phyloP scores from a whole-genome alignment of 2,113 vertebrate genomes.

The Formicarius rufipectus region DNA sequence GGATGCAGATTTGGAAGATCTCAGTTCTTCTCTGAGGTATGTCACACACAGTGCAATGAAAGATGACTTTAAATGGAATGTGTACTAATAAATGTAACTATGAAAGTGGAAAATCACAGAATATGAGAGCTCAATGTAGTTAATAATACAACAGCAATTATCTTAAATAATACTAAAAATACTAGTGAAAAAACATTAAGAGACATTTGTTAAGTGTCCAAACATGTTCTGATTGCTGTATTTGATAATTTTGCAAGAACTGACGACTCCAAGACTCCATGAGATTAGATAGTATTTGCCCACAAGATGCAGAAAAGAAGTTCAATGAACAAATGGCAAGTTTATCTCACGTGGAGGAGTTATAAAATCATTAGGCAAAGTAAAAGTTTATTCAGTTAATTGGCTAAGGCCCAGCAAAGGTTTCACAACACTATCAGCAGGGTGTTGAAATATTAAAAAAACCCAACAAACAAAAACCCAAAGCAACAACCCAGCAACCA shows the following conservation, averaged over 20 bases:
- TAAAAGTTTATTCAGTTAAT: conserved; percentile 21
- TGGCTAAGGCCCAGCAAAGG: conserved; percentile 28
- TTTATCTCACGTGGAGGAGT: background rate
- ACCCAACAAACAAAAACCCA: background rate
- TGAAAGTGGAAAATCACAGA: background rate
- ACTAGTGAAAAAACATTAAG: background rate
- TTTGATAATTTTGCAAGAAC: background rate
- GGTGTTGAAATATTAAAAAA: conserved; percentile 36
- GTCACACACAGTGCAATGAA: background rate
- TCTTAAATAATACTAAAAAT: background rate
- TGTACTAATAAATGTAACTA: background rate
- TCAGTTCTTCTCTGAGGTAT: background rate
- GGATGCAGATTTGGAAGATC: background rate
- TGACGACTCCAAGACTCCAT: background rate
- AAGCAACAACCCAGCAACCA: background rate
- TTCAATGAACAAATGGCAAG: background rate
- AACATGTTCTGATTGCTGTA: background rate
- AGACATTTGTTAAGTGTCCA: background rate
- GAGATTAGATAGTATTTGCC: background rate
- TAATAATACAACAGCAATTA: background rate
- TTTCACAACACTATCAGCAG: conserved; percentile 42
- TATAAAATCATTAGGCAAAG: conserved; percentile 48
- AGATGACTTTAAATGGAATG: background rate
- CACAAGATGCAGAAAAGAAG: background rate
- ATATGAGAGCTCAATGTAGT: background rate